Base-by-base conservation (phyloP, 2,113 vertebrate species). In the Erpornis zantholeuca region DNA sequence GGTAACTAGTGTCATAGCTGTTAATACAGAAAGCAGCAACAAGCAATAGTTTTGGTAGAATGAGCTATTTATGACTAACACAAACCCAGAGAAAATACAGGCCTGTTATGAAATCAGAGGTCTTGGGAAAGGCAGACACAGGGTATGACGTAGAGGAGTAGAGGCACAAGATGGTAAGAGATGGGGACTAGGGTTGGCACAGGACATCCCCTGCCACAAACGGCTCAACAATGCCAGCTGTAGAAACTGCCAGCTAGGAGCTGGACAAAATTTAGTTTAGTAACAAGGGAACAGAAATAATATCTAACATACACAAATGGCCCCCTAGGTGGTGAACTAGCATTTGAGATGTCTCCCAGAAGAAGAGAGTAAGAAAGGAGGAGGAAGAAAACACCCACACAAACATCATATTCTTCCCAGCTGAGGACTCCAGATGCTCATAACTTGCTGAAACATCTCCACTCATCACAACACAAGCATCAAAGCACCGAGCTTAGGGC, bases 61-160 rank as follows among this genome's bases (percentile, higher is more conserved):
- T 11, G 40, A 57, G 8, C 19, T 49, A 45, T 27, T 86, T 66
- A 28, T 56, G 36, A n/a, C 14, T 73, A 52, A n/a, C 11, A 50
- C 11, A 77, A 54, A 21, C 29, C 33, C 21, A 49, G 11, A 49
- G 31, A 40, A 56, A 88, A 79, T 8, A 69, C 0, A 45, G 35
- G 11, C 7, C 72, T 53, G 9, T n/a, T 61, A 44, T 2, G 16
- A 44, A 66, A 56, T 23, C 29, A 86, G 35, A 77, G 12, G 2
- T 81, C 14, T 60, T 56, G 59, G 80, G 88, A 64, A 82, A 21
- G 29, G 33, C 27, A 38, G 23, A 64, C 59, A 31, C 2, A 18
- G 12, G 7, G n/a, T 47, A 50, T 1, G 11, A 6, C 0, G 1
- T 3, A n/a, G 38, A 59, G 15, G 10, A 93, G 29, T 6, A 60